A percentile compares a stretch with the other conserved stretches of the same genome.
Conservation (phyloP, 2,888 invertebrate species). For the Tineola bisselliella region DNA sequence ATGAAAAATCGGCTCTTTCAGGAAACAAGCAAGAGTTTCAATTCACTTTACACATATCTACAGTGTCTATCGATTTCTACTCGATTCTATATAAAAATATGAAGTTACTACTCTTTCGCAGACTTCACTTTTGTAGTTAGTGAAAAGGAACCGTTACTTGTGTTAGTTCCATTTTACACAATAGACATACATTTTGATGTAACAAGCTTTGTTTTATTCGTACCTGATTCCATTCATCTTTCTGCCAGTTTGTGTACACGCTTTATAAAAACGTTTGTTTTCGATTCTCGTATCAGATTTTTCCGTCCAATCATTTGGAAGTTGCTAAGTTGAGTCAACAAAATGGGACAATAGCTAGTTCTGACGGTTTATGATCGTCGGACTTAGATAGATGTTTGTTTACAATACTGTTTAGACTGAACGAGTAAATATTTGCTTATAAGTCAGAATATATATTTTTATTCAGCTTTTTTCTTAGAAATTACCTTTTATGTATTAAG, state of each 20-base stretch:
- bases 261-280: slow-evolving; percentile 14
- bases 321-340: background rate
- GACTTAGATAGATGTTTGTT: background rate
- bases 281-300: slow-evolving; percentile 7
- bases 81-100: background rate
- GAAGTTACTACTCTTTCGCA: background rate
- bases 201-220: background rate
- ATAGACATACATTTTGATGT: background rate
- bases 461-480: too few relatives aligned
- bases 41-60: background rate
- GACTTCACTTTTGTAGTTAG: background rate
- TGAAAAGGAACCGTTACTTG: background rate
- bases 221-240: slow-evolving; percentile 14
- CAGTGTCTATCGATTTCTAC: background rate
- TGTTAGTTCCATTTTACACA: background rate
- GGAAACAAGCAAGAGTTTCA: background rate
- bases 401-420: background rate
- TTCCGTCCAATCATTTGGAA: slow-evolving; percentile 5
- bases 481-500: too few relatives aligned
- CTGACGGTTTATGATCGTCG: background rate
- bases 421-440: too few relatives aligned
- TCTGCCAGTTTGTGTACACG: background rate
- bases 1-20: slow-evolving; percentile 16
- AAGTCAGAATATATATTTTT: too few relatives aligned
- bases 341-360: slow-evolving; percentile 1